phyloP scores from a whole-genome alignment of 2,888 invertebrate species.

The Epistrophella euchroma region DNA sequence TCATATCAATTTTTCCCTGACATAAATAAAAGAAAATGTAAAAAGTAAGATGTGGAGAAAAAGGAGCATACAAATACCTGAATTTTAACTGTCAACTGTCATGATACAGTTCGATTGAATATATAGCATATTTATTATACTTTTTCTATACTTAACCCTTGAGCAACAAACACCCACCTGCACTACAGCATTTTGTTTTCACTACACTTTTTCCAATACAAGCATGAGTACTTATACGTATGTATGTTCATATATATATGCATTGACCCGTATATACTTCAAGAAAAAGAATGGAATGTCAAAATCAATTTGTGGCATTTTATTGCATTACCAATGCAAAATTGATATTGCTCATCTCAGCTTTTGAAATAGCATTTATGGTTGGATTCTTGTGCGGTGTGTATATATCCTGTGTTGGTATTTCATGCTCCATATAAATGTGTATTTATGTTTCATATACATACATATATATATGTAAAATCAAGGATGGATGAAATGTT shows the following conservation, averaged over 20 bases:
- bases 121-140: neutral
- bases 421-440: constrained; percentile 1
- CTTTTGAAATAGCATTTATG: constrained; percentile 37
- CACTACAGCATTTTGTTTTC: constrained; percentile 4
- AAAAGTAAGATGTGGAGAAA: neutral
- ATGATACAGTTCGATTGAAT: constrained; percentile 20
- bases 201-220: neutral
- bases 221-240: neutral
- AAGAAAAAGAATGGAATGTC: constrained; percentile 29
- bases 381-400: constrained; percentile 18
- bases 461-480: neutral
- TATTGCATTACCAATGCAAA: constrained; percentile 46
- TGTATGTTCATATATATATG: neutral
- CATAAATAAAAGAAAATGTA: constrained; percentile 13
- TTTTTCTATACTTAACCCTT: neutral
- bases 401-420: neutral
- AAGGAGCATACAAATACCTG: constrained; percentile 7
- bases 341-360: constrained; percentile 48
- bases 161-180: neutral
- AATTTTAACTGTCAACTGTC: constrained; percentile 40
- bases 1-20: neutral
- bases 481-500: neutral
- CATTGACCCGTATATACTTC: constrained; percentile 45
- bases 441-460: neutral
- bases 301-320: constrained; percentile 55